Percentiles rank a stretch among this genome's conserved stretches.
phyloP scores from a whole-genome alignment of 2,113 vertebrate genomes.

The Misgurnus mizolepis region DNA sequence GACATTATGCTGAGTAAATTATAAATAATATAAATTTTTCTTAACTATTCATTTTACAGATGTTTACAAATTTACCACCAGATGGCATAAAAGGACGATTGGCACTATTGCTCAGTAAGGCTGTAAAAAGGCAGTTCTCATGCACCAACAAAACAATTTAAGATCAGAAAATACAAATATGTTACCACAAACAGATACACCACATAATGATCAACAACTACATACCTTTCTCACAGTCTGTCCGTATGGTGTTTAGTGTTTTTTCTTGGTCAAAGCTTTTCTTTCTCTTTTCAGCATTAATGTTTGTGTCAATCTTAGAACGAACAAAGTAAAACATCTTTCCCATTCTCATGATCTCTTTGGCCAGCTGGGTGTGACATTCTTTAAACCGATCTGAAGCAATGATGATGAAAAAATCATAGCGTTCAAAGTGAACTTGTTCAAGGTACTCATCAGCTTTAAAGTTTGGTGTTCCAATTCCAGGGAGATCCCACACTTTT shows the following conservation, averaged over 20 bases:
- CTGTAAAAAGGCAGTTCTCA: no score
- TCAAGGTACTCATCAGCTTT: slow-evolving; percentile 67
- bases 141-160: no score
- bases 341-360: slow-evolving; percentile 61
- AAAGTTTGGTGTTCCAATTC: slow-evolving; percentile 69
- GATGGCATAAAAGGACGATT: no score
- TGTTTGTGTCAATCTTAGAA: slow-evolving; percentile 70
- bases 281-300: slow-evolving; percentile 59
- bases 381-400: slow-evolving; percentile 68
- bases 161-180: no score
- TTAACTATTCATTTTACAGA: no score
- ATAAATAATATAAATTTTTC: no score
- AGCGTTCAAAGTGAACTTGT: slow-evolving; percentile 67
- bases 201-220: no score
- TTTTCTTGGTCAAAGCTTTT: not conserved
- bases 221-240: slow-evolving; percentile 28
- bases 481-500: slow-evolving; percentile 75
- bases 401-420: slow-evolving; percentile 76
- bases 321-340: slow-evolving; percentile 77
- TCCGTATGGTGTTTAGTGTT: slow-evolving; percentile 39
- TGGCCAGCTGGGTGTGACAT: slow-evolving; percentile 65
- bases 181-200: no score
- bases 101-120: no score
- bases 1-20: no score
- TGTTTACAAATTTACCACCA: no score